A percentile compares a stretch with the other conserved stretches of the same genome.
phyloP scores from a whole-genome alignment of 2,888 invertebrate species.

The Silvanus unidentatus region DNA sequence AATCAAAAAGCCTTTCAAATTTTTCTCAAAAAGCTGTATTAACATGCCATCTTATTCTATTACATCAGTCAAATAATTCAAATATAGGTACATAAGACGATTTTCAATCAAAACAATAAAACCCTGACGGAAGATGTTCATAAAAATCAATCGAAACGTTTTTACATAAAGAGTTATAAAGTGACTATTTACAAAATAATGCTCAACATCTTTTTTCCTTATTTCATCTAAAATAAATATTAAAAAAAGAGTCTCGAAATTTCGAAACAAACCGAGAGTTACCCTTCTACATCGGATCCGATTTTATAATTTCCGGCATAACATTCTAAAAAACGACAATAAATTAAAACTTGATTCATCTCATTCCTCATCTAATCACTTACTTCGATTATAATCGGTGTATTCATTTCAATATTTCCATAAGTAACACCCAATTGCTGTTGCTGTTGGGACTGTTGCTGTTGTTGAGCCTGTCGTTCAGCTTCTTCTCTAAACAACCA shows the following conservation, averaged over 20 bases:
- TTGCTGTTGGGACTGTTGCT: conserved; percentile 35
- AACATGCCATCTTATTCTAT: no score
- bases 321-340: conserved; percentile 35
- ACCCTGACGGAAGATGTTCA: no score
- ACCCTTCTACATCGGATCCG: conserved; percentile 35
- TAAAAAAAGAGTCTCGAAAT: neutral
- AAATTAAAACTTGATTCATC: no score
- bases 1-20: no score
- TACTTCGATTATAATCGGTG: conserved; percentile 44
- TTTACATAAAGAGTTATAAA: conserved; percentile 5
- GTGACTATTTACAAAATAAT: conserved; percentile 12
- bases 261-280: conserved; percentile 18
- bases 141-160: no score
- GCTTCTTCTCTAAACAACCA: conserved; percentile 24
- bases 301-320: conserved; percentile 36
- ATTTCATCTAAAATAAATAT: conserved; percentile 12
- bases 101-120: no score
- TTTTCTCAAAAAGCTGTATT: no score
- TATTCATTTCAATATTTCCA: conserved; percentile 37
- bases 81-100: no score
- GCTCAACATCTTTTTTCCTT: conserved; percentile 8
- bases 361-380: no score
- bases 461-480: conserved; percentile 27
- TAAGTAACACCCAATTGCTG: conserved; percentile 39
- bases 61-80: no score